Conservation (phyloP, 2,888 invertebrate genomes). For the Halocaridina rubra region DNA sequence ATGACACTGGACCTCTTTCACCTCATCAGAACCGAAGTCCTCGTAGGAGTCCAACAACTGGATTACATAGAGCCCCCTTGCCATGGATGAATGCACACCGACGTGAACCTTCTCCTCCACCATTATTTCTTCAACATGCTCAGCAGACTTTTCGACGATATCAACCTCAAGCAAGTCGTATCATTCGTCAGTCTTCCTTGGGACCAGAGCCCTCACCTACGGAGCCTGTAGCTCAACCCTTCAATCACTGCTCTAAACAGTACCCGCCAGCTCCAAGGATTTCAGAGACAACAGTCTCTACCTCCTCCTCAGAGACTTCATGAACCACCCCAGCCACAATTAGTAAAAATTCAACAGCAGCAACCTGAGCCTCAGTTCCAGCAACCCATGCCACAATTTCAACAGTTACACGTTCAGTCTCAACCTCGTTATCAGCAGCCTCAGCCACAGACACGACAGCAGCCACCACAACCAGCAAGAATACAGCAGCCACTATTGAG, state of each 20-base stretch:
- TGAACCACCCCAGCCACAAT: neutral
- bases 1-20: neutral
- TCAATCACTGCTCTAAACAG: slow-evolving; percentile 20
- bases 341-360: slow-evolving; percentile 30
- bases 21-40: slow-evolving; percentile 21
- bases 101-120: slow-evolving; percentile 58
- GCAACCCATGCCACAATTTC: neutral
- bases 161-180: slow-evolving; percentile 20
- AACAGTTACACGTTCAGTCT: neutral
- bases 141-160: slow-evolving; percentile 21
- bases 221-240: slow-evolving; percentile 15
- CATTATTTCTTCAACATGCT: slow-evolving; percentile 35
- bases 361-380: neutral
- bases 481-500: slow-evolving; percentile 13
- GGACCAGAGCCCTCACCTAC: slow-evolving; percentile 35
- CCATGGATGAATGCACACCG: slow-evolving; percentile 61
- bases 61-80: slow-evolving; percentile 50
- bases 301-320: slow-evolving; percentile 29
- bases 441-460: neutral
- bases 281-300: slow-evolving; percentile 36
- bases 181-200: slow-evolving; percentile 27
- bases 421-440: neutral
- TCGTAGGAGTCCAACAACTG: slow-evolving; percentile 43
- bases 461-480: slow-evolving; percentile 21
- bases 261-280: slow-evolving; percentile 10